Evolutionary conservation across 2,113 vertebrate species (phyloP).

Genomic region (Solea solea): DNA sequence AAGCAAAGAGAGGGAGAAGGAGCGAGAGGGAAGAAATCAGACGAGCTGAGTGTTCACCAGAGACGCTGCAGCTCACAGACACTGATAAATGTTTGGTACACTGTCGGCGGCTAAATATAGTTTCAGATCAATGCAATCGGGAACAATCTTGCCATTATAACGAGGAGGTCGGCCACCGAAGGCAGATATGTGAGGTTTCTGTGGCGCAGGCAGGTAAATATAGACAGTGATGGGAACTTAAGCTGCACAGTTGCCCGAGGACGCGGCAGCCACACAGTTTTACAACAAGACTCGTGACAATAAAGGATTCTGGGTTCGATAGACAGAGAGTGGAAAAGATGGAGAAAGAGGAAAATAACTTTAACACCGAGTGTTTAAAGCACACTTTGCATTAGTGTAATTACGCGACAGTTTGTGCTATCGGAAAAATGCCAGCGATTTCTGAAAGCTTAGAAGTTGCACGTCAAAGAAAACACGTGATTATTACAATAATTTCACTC

Average conservation of each 20-base stretch:
- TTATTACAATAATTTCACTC: no score
- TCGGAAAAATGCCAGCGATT: no score
- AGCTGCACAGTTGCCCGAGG: not conserved
- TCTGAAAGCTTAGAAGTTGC: no score
- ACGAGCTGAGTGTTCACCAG: conserved; percentile 30
- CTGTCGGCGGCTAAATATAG: conserved; percentile 66
- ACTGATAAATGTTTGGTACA: conserved; percentile 56
- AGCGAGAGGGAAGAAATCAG: not conserved
- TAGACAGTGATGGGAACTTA: conserved; percentile 46
- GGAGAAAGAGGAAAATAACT: not conserved
- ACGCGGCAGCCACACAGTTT: conserved; percentile 28
- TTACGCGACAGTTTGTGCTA: no score
- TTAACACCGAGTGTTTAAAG: no score
- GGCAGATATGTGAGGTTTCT: conserved; percentile 49
- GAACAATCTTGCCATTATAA: conserved; percentile 52
- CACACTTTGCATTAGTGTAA: no score
- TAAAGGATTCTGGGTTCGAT: conserved; percentile 16
- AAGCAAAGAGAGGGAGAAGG: not conserved
- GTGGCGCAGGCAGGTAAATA: conserved; percentile 51
- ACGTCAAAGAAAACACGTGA: no score
- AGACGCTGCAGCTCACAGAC: conserved; percentile 30
- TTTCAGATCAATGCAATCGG: conserved; percentile 67
- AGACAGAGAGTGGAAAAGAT: not conserved
- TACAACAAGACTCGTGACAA: conserved; percentile 29
- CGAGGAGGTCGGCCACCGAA: conserved; percentile 26